Percentiles rank a stretch among this genome's conserved stretches.
Evolutionary conservation across 2,113 vertebrate genomes (phyloP).

Genomic region (Scophthalmus maximus): DNA sequence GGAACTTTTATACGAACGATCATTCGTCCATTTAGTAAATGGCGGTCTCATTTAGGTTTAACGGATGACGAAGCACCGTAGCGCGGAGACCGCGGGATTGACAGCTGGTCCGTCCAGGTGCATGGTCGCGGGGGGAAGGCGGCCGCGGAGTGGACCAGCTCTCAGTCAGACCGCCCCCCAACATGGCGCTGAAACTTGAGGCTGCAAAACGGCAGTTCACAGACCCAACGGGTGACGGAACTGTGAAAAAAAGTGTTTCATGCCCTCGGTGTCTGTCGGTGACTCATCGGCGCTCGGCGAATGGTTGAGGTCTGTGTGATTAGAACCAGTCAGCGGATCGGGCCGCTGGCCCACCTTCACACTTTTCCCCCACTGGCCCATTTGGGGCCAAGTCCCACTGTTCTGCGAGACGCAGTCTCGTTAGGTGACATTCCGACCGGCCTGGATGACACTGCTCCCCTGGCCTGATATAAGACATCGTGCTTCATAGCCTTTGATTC

Average conservation of each 20-base stretch:
- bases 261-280: slow-evolving; percentile 54
- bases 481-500: neutral
- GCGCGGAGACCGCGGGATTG: no score
- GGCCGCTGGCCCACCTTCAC: slow-evolving; percentile 63
- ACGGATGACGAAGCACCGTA: no score
- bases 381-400: slow-evolving; percentile 1
- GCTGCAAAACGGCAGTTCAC: no score
- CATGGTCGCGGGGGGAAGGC: no score
- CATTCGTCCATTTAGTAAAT: no score
- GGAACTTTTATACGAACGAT: no score
- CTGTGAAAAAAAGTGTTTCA: slow-evolving; percentile 15
- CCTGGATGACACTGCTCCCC: neutral
- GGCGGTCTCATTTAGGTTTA: no score
- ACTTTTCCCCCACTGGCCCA: slow-evolving; percentile 63
- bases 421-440: slow-evolving; percentile 3
- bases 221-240: no score
- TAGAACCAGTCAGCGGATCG: slow-evolving; percentile 45
- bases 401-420: slow-evolving; percentile 1
- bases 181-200: no score
- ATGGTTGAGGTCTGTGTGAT: slow-evolving; percentile 57
- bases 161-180: no score
- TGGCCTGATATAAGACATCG: neutral
- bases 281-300: slow-evolving; percentile 47
- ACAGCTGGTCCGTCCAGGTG: no score
- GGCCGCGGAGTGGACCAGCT: no score